These are phyloP conservation scores for Raphicerus campestris DNA, from an alignment of 2,113 vertebrate genomes.

Conservation along the genomic window DNA sequence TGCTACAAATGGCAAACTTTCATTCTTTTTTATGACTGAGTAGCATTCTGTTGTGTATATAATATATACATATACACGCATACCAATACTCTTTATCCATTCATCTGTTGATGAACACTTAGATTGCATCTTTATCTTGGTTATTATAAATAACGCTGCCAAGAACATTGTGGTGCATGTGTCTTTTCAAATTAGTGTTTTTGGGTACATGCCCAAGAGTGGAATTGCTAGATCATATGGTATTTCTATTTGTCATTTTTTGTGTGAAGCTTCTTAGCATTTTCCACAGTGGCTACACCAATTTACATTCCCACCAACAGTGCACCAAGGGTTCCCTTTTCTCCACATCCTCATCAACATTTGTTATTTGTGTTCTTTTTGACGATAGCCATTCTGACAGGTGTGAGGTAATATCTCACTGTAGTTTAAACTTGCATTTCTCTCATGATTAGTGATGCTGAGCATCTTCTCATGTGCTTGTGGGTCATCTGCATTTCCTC, in stretches of 20 bases:
- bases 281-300: neutral
- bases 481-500: neutral
- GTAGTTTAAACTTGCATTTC: neutral
- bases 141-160: neutral
- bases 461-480: neutral
- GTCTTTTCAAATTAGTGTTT: neutral
- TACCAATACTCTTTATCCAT: neutral
- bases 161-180: neutral
- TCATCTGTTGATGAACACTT: neutral
- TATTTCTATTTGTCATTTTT: neutral
- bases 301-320: neutral
- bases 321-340: neutral
- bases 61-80: too few species aligned
- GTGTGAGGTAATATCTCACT: neutral
- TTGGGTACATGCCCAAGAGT: rapidly evolving
- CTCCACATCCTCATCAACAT: neutral
- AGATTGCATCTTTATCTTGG: neutral
- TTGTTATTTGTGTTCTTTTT: neutral
- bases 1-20: neutral
- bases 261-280: neutral
- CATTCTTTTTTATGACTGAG: neutral
- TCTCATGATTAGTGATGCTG: neutral
- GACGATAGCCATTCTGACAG: neutral
- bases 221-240: neutral
- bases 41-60: neutral